Percentiles rank a stretch among this genome's conserved stretches.
Conservation (phyloP, 1,140 invertebrate genomes). For the Diuraphis noxia region DNA sequence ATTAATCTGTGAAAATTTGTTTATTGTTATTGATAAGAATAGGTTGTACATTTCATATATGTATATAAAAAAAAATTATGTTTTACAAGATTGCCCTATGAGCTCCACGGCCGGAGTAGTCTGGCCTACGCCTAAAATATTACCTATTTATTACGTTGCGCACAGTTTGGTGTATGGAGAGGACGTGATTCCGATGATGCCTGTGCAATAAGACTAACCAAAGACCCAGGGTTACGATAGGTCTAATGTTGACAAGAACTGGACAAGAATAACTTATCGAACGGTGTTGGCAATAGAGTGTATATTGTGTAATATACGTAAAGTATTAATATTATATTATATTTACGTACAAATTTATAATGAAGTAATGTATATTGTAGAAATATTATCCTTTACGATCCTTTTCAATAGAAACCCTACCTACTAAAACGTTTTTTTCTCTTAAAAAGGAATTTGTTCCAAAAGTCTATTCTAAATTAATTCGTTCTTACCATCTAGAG, state of each 20-base stretch:
- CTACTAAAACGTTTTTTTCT: not conserved
- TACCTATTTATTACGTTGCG: too few relatives aligned
- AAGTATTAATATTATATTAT: not conserved
- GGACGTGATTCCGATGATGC: not conserved
- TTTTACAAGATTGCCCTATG: not conserved
- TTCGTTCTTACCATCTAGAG: not conserved
- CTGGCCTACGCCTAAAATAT: not conserved
- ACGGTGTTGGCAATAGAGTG: not conserved
- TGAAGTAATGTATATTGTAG: too few relatives aligned
- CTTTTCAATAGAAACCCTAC: not conserved
- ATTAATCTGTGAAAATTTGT: too few relatives aligned
- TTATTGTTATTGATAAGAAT: too few relatives aligned
- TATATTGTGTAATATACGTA: not conserved
- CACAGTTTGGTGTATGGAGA: not conserved
- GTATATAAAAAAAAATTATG: not conserved
- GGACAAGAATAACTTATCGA: not conserved
- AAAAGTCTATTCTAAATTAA: not conserved
- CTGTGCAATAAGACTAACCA: not conserved
- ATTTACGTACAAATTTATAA: too few relatives aligned
- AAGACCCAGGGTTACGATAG: not conserved
- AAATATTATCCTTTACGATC: not conserved
- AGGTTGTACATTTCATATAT: too few relatives aligned
- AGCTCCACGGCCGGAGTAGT: not conserved
- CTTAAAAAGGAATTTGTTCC: not conserved
- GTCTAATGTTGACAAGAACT: too few relatives aligned